Evolutionary conservation across 2,797 vertebrate genomes (phyloP).

Genomic region (Darevskia nairensis): DNA sequence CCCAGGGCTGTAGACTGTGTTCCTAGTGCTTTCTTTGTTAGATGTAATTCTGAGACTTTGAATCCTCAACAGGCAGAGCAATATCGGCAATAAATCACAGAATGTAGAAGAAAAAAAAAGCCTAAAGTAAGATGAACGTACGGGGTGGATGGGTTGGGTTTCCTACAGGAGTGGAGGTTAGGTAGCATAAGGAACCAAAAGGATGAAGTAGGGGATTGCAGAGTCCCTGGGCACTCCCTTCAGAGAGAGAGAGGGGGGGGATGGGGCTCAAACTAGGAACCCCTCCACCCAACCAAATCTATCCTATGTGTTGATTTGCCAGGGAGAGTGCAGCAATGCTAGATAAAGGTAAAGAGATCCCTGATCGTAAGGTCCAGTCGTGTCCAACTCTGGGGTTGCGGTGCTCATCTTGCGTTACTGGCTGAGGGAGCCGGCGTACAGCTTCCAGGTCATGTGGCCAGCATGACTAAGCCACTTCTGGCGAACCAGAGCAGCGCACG

Average conservation of each 20-base stretch:
- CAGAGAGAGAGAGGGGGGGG: not conserved
- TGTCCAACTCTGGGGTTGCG: too few relatives aligned
- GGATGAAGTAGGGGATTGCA: not conserved
- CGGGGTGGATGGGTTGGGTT: slow-evolving; percentile 15
- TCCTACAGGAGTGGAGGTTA: slow-evolving; percentile 43
- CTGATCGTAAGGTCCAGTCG: too few relatives aligned
- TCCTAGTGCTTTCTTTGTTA: not conserved
- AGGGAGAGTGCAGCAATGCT: not conserved
- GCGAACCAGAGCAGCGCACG: too few relatives aligned
- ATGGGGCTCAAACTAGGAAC: not conserved
- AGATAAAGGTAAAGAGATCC: not conserved
- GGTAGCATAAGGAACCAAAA: slow-evolving; percentile 39
- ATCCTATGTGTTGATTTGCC: too few relatives aligned
- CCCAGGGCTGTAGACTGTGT: slow-evolving; percentile 16
- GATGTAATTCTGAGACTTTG: slow-evolving; percentile 50
- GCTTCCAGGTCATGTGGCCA: too few relatives aligned
- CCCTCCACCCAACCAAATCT: too few relatives aligned
- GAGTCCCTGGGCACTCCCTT: not conserved
- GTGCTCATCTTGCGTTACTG: too few relatives aligned
- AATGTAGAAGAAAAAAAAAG: not conserved
- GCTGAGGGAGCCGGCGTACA: too few relatives aligned
- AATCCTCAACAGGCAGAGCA: slow-evolving; percentile 59
- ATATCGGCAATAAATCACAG: slow-evolving; percentile 10
- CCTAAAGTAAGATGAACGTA: slow-evolving; percentile 35
- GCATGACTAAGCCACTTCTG: too few relatives aligned